Evolutionary conservation across 2,888 invertebrate genomes (phyloP), one percentile per base, ranked within the genome.

Genomic region (Sinotaia quadrata): DNA sequence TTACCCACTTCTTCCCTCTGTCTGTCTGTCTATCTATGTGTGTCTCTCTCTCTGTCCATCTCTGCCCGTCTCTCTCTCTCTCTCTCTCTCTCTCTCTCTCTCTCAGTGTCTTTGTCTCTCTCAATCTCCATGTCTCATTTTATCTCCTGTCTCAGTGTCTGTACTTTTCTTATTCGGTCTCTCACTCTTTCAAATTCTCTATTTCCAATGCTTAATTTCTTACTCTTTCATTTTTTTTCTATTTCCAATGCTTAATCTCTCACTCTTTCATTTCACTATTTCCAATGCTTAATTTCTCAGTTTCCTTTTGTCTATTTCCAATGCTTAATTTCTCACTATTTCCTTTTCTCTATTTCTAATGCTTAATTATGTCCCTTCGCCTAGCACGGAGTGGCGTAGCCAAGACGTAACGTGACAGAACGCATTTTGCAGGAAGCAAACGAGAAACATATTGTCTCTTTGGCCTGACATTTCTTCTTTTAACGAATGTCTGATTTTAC

Each of bases 311-410:
- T 5, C 31, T 4, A 36, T 10, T 59, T 15, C 33, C 1, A 34
- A 15, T 0, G 34, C 27, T 61, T 27, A 31, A 18, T 31, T 47
- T 41, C 57, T 29, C 57, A 29, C 56, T 65, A 36, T 27, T 47
- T n/a, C 34, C 21, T 18, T 66, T 57, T 18, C 31, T 58, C 36
- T 58, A 8, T 24, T 49, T 34, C n/a, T n/a, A n/a, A n/a, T n/a
- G n/a, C n/a, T n/a, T n/a, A n/a, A n/a, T n/a, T n/a, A n/a, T n/a
- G n/a, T n/a, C n/a, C n/a, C n/a, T n/a, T n/a, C n/a, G n/a, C n/a
- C n/a, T n/a, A n/a, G n/a, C n/a, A n/a, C n/a, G n/a, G n/a, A n/a
- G n/a, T n/a, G n/a, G n/a, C n/a, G n/a, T n/a, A n/a, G n/a, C n/a
- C n/a, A n/a, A n/a, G n/a, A n/a, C n/a, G n/a, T n/a, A n/a, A n/a